Evolutionary conservation across 2,797 vertebrate genomes (phyloP).

Genomic region (Myoxocephalus aenaeus): DNA sequence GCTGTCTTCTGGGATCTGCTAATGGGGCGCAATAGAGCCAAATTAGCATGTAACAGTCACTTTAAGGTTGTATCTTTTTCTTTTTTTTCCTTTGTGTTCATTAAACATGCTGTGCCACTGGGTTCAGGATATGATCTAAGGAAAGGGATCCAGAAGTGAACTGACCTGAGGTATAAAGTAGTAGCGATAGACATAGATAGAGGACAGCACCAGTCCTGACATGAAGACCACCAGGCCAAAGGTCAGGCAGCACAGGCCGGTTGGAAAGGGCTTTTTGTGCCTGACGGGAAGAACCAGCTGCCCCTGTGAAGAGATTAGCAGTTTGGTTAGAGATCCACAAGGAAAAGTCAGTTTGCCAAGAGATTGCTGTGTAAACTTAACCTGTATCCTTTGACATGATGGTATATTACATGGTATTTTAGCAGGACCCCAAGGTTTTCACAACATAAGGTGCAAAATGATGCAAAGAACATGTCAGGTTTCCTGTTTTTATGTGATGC

Average conservation of each 20-base stretch:
- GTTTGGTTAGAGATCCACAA: slow-evolving; percentile 27
- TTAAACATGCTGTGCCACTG: not conserved
- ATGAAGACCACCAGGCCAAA: slow-evolving; percentile 89
- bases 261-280: slow-evolving; percentile 84
- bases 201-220: slow-evolving; percentile 89
- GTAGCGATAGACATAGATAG: slow-evolving; percentile 91
- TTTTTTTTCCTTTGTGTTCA: not conserved
- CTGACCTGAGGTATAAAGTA: slow-evolving; percentile 91
- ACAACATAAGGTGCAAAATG: not conserved
- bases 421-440: not conserved
- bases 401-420: not conserved
- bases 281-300: slow-evolving; percentile 77
- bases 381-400: not conserved
- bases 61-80: not conserved
- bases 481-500: not conserved
- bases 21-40: slow-evolving; percentile 21
- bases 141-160: not conserved
- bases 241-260: slow-evolving; percentile 89
- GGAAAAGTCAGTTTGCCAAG: not conserved
- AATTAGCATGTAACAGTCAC: slow-evolving; percentile 39
- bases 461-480: not conserved
- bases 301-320: slow-evolving; percentile 78
- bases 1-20: slow-evolving; percentile 90
- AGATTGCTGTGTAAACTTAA: not conserved
- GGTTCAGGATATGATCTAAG: not conserved